Percentiles rank a stretch among this genome's conserved stretches.
Conservation (phyloP, 2,797 vertebrate genomes). For the Karalla daura region DNA sequence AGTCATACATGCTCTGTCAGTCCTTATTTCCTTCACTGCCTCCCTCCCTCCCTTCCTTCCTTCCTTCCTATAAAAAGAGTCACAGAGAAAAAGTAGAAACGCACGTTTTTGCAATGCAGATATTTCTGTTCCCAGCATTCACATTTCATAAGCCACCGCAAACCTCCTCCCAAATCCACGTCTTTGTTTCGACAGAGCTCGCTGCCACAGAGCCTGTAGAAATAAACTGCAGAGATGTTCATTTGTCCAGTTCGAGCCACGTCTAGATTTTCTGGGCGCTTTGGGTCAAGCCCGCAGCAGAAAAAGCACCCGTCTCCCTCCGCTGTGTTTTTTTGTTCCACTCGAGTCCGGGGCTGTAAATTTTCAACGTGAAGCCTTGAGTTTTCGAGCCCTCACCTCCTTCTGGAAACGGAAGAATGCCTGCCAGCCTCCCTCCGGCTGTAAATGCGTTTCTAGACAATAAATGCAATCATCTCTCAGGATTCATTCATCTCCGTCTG, state of each 20-base stretch:
- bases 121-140: constrained; percentile 8
- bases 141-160: neutral
- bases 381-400: neutral
- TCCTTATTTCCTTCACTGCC: too few species aligned
- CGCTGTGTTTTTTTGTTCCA: neutral
- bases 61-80: too few species aligned
- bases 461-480: neutral
- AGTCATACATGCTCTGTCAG: neutral
- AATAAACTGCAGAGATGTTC: neutral
- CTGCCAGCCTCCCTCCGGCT: neutral
- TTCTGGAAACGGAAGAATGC: neutral
- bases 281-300: neutral
- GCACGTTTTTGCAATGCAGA: neutral
- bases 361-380: neutral
- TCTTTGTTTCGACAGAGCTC: neutral
- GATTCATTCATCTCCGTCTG: neutral
- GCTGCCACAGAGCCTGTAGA: neutral
- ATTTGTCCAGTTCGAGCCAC: neutral
- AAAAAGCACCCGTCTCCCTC: neutral
- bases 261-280: neutral
- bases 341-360: neutral
- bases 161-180: neutral
- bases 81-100: neutral
- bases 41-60: too few species aligned
- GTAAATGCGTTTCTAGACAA: neutral